Evolutionary conservation across 1,140 invertebrate genomes (phyloP).

Genomic region (Drosophila ananassae): DNA sequence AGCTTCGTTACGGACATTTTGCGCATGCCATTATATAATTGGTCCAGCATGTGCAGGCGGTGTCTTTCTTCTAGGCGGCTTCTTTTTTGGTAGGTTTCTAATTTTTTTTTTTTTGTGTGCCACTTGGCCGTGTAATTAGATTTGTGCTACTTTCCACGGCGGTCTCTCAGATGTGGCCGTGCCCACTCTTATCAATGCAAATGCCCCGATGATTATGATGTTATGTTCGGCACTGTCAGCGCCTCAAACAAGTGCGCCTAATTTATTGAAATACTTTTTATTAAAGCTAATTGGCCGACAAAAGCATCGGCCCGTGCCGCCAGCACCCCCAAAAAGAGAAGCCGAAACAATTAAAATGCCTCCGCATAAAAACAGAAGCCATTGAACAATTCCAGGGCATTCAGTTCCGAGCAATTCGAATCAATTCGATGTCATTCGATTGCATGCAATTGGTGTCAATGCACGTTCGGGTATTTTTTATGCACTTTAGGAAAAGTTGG

Average conservation of each 20-base stretch:
- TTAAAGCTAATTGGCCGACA: conserved; percentile 77
- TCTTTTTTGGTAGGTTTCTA: conserved; percentile 22
- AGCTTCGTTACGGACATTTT: conserved; percentile 58
- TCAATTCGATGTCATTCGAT: conserved; percentile 41
- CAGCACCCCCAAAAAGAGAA: neutral
- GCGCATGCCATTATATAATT: conserved; percentile 77
- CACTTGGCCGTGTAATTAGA: conserved; percentile 70
- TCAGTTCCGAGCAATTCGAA: conserved; percentile 42
- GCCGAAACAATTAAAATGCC: conserved; percentile 67
- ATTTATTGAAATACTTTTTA: conserved; percentile 76
- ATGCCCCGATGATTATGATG: conserved; percentile 51
- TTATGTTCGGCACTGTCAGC: conserved; percentile 24
- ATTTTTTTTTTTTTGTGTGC: conserved; percentile 39
- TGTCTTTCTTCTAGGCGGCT: conserved; percentile 15
- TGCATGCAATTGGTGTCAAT: conserved; percentile 63
- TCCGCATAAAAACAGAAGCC: conserved; percentile 45
- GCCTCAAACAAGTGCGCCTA: conserved; percentile 34
- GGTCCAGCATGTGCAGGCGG: conserved; percentile 54
- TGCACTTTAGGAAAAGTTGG: conserved; percentile 29
- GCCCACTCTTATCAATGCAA: conserved; percentile 65
- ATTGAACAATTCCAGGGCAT: conserved; percentile 65
- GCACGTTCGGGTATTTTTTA: conserved; percentile 53
- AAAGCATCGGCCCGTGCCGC: conserved; percentile 56
- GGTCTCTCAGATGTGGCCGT: conserved; percentile 54
- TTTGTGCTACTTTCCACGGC: conserved; percentile 70